Base-by-base conservation (phyloP, 2,797 vertebrate species). In the Poeciliopsis gracilis region DNA sequence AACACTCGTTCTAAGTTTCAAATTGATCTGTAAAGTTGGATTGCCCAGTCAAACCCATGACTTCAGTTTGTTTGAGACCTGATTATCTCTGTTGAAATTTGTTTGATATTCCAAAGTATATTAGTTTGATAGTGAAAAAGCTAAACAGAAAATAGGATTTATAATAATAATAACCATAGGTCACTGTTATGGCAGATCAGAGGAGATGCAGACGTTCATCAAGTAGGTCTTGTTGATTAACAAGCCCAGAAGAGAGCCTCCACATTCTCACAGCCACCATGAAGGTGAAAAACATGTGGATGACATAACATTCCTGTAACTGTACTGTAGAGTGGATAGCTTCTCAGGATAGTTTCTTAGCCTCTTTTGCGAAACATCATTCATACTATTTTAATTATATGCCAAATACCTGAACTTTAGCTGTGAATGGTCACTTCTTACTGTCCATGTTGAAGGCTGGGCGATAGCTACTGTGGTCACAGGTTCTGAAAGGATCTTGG, bases 151-250 rank as follows among this genome's bases (percentile, higher is more conserved):
- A 36, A 20, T 16, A 33, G 5, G 1, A 33, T 30, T 49, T 11
- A 18, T 57, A 28, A 57, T 57, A 1, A 57, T 57, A 28, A 57
- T 5, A 13, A 28, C 8, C 1, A 28, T 97, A 0, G 98, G 97
- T 33, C 97, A 98, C 88, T 96, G 98, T 12, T 99, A 97, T 71
- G 98, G 98, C 72, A 98, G 98, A 97, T 97, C 97, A 0, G 97
- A 98, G 82, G 97, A 98, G 90, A 98, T 98, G 1, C 97, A 99
- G 93, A 97, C 96, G 82, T 98, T 99, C 93, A 97, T 99, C 92
- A 97, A 96, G 91, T 97, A 98, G 76, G 97, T 98, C 10, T 91
- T 99, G 93, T 97, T 98, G 93, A 98, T 97, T 80, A 98, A 98
- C 0, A 97, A 98, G 80, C 97, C 98, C 49, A 94, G 96, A 55